Evolutionary conservation across 2,888 invertebrate genomes (phyloP).

Genomic region (Pimpla rufipes): DNA sequence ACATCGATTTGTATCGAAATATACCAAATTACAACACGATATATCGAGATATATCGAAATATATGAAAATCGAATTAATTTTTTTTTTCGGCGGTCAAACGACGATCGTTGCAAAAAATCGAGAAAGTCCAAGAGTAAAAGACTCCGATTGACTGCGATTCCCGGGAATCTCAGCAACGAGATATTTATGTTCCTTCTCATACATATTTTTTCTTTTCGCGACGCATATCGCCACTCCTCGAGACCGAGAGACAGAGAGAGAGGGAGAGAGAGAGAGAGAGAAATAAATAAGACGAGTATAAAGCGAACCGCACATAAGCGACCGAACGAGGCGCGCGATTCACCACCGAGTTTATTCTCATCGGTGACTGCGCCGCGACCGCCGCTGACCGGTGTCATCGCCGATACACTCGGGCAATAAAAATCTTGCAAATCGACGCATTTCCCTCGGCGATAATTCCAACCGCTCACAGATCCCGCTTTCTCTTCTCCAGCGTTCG

Average conservation of each 20-base stretch:
- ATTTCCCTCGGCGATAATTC: neutral
- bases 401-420: conserved; percentile 24
- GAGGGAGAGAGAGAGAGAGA: neutral
- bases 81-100: neutral
- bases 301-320: conserved; percentile 2
- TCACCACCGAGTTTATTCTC: conserved; percentile 43
- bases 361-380: conserved; percentile 33
- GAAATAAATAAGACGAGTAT: neutral
- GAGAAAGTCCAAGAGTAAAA: neutral
- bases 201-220: neutral
- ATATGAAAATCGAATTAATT: neutral
- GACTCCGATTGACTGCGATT: neutral
- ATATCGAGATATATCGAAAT: too few species aligned
- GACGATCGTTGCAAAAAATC: neutral
- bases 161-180: neutral
- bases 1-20: neutral
- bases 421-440: conserved; percentile 28
- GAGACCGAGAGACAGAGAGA: too few species aligned
- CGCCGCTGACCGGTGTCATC: conserved; percentile 23
- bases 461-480: neutral
- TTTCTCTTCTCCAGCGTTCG: neutral
- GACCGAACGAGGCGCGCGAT: neutral
- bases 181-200: neutral
- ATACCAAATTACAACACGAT: neutral
- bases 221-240: neutral